Evolutionary conservation across 2,888 invertebrate species (phyloP).

Genomic region (Meghimatium bilineatum): DNA sequence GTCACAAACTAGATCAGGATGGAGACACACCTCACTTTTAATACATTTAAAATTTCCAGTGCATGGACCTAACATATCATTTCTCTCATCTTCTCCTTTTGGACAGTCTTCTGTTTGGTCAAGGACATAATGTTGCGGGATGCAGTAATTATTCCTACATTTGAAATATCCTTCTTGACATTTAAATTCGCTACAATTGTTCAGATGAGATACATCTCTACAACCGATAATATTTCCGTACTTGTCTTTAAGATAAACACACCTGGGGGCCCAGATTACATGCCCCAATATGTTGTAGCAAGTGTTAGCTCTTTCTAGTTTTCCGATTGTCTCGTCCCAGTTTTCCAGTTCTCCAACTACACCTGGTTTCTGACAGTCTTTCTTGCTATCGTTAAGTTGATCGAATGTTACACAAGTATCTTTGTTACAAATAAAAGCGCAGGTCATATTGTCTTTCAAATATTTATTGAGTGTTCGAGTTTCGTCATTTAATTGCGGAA

Average conservation of each 20-base stretch:
- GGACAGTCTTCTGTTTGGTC: not conserved
- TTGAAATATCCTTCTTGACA: conserved; percentile 25
- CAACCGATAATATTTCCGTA: not conserved
- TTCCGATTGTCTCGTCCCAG: conserved; percentile 2
- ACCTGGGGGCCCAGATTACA: conserved; percentile 19
- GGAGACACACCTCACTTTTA: not conserved
- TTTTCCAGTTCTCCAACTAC: not conserved
- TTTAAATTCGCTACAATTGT: conserved; percentile 6
- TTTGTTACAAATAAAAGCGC: not conserved
- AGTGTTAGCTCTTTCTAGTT: not conserved
- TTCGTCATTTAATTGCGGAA: not conserved
- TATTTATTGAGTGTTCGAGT: not conserved
- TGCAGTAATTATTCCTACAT: not conserved
- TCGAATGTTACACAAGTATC: not conserved
- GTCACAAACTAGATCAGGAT: conserved; percentile 21
- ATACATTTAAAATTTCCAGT: not conserved
- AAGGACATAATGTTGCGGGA: conserved; percentile 6
- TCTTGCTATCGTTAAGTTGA: not conserved
- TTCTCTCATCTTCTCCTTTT: not conserved
- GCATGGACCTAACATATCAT: not conserved
- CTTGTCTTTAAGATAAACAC: conserved; percentile 26
- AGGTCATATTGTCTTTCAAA: not conserved
- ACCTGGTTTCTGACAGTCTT: no score
- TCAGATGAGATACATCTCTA: conserved; percentile 13
- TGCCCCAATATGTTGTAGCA: not conserved